These are phyloP conservation scores for Syrista parreyssii DNA, from an alignment of 2,888 invertebrate species.

Conservation along the genomic window DNA sequence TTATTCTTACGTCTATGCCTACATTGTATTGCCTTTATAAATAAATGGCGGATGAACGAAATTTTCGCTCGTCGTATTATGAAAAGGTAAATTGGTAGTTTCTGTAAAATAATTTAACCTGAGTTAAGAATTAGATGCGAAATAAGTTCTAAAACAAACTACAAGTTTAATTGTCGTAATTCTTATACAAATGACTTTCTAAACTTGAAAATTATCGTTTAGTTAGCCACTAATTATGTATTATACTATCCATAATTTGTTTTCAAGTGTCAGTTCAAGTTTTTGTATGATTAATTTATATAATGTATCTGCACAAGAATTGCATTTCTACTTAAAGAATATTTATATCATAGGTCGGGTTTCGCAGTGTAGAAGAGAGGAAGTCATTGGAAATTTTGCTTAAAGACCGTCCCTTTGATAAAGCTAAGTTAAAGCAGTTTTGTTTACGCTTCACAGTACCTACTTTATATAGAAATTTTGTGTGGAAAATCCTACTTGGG, in stretches of 20 bases:
- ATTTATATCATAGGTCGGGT: slow-evolving; percentile 74
- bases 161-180: too few relatives aligned
- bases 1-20: too few relatives aligned
- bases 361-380: slow-evolving; percentile 90
- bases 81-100: slow-evolving; percentile 70
- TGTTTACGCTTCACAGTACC: slow-evolving; percentile 88
- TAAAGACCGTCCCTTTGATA: slow-evolving; percentile 86
- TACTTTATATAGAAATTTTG: slow-evolving; percentile 79
- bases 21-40: too few relatives aligned
- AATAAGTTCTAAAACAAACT: too few relatives aligned
- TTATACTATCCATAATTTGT: background rate
- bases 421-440: slow-evolving; percentile 84
- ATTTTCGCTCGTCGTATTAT: slow-evolving; percentile 85
- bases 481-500: slow-evolving; percentile 89
- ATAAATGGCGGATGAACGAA: slow-evolving; percentile 75
- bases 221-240: too few relatives aligned
- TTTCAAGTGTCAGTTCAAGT: too few relatives aligned
- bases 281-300: too few relatives aligned
- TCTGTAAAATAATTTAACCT: too few relatives aligned
- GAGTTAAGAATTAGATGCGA: too few relatives aligned
- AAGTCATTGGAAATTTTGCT: slow-evolving; percentile 89
- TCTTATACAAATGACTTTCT: too few relatives aligned
- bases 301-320: too few relatives aligned
- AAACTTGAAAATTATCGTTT: too few relatives aligned
- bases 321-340: slow-evolving; percentile 20